Evolutionary conservation across 2,888 invertebrate genomes (phyloP).

Genomic region (Drosophila atripex): DNA sequence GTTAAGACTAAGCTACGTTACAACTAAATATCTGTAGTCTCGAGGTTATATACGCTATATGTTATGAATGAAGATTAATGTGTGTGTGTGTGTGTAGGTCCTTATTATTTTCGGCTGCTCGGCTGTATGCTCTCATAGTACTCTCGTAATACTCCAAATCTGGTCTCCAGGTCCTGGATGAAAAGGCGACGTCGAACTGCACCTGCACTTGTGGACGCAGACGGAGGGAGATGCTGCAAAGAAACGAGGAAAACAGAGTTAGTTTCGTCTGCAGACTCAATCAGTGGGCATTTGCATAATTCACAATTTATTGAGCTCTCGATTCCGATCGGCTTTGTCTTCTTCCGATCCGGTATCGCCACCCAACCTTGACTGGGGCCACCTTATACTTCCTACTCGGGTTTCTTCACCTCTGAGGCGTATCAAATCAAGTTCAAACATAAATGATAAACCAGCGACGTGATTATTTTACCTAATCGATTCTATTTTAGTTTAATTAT

Average conservation of each 20-base stretch:
- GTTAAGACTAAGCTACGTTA: conserved; percentile 72
- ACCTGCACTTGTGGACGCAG: conserved; percentile 9
- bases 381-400: conserved; percentile 63
- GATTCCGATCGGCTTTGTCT: conserved; percentile 17
- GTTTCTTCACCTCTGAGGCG: conserved; percentile 65
- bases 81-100: conserved; percentile 35
- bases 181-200: conserved; percentile 18
- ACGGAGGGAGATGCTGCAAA: conserved; percentile 25
- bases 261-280: conserved; percentile 30
- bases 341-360: conserved; percentile 26
- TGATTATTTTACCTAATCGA: conserved; percentile 1
- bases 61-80: conserved; percentile 71
- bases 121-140: conserved; percentile 32
- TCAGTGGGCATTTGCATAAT: conserved; percentile 36
- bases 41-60: conserved; percentile 79
- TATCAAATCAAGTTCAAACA: conserved; percentile 20
- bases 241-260: conserved; percentile 15
- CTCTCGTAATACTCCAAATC: too few relatives aligned
- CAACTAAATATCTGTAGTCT: conserved; percentile 80
- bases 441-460: conserved; percentile 7
- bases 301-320: conserved; percentile 30
- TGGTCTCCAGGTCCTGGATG: conserved; percentile 1
- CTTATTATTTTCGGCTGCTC: conserved; percentile 35
- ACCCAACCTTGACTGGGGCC: conserved; percentile 51
- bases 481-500: conserved; percentile 13